These are phyloP conservation scores for Calliopum simillimum DNA, from an alignment of 2,888 invertebrate species.

Conservation along the genomic window DNA sequence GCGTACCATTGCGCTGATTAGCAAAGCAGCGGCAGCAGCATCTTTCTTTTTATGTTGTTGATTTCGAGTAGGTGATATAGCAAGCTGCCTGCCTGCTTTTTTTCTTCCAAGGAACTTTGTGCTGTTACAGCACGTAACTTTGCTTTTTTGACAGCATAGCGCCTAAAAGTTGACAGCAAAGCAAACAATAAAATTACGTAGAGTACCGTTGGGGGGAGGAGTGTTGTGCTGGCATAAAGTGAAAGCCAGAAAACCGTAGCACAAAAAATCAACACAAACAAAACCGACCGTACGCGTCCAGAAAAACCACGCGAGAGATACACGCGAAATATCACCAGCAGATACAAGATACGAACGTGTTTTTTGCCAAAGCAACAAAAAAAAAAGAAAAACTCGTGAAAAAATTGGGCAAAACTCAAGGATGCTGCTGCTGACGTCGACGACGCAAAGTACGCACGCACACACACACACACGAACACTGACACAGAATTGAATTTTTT, in stretches of 20 bases:
- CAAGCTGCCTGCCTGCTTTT: too few species aligned
- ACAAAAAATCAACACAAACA: background rate
- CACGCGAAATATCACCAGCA: background rate
- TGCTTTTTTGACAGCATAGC: too few species aligned
- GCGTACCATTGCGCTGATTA: slow-evolving; percentile 10
- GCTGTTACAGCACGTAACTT: too few species aligned
- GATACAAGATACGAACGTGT: slow-evolving; percentile 22
- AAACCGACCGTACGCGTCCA: background rate
- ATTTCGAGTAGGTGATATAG: too few species aligned
- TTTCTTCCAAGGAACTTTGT: too few species aligned
- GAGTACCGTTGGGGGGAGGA: too few species aligned
- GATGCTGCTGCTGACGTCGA: slow-evolving; percentile 8
- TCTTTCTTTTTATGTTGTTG: too few species aligned
- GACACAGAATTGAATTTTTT: slow-evolving; percentile 5
- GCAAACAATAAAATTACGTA: too few species aligned
- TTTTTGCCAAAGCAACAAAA: background rate
- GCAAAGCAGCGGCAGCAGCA: background rate
- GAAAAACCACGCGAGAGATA: slow-evolving; percentile 15
- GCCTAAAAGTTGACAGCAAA: too few species aligned
- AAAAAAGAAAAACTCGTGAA: too few species aligned
- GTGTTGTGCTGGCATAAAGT: too few species aligned
- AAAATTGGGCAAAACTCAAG: background rate
- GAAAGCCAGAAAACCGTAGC: background rate
- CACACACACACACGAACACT: slow-evolving; percentile 19
- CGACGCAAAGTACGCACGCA: slow-evolving; percentile 12